Evolutionary conservation across 2,797 vertebrate species (phyloP).

Genomic region (Microctenopoma stevenorrisi): DNA sequence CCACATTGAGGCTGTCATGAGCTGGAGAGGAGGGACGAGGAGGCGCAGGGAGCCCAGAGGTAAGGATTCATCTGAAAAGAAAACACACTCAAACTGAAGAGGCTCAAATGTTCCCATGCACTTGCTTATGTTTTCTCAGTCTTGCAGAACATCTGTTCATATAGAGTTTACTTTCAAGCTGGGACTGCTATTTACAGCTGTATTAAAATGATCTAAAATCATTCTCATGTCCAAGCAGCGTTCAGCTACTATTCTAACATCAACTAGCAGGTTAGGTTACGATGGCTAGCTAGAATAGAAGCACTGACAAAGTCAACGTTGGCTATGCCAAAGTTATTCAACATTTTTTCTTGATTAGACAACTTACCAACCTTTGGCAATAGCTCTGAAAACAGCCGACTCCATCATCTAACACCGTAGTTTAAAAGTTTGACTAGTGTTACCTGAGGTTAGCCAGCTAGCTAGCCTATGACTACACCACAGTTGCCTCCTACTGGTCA

Average conservation of each 20-base stretch:
- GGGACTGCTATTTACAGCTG: not conserved
- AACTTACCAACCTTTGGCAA: constrained; percentile 58
- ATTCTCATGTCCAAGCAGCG: too few species aligned
- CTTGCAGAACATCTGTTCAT: not conserved
- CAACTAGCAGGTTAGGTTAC: constrained; percentile 10
- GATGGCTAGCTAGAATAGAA: not conserved
- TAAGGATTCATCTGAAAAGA: constrained; percentile 54
- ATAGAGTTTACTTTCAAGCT: not conserved
- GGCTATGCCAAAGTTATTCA: not conserved
- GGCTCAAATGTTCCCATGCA: too few species aligned
- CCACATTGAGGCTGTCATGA: constrained; percentile 84
- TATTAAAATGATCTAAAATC: too few species aligned
- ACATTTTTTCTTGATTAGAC: fast-evolving
- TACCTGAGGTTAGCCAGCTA: constrained; percentile 28
- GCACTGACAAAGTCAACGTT: not conserved
- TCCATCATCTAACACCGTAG: constrained; percentile 53
- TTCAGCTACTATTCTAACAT: not conserved
- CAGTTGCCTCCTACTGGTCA: not conserved
- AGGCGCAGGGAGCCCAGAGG: constrained; percentile 79
- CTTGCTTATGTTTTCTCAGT: not conserved
- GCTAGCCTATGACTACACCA: not conserved
- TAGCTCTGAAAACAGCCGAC: not conserved
- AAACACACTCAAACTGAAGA: not conserved
- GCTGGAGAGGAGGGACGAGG: constrained; percentile 81
- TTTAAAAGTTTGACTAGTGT: constrained; percentile 23